Evolutionary conservation across 92 coral and sea anemone genomes (phyloP), one percentile per base, ranked within the genome.

Genomic region (Zoanthus sociatus): DNA sequence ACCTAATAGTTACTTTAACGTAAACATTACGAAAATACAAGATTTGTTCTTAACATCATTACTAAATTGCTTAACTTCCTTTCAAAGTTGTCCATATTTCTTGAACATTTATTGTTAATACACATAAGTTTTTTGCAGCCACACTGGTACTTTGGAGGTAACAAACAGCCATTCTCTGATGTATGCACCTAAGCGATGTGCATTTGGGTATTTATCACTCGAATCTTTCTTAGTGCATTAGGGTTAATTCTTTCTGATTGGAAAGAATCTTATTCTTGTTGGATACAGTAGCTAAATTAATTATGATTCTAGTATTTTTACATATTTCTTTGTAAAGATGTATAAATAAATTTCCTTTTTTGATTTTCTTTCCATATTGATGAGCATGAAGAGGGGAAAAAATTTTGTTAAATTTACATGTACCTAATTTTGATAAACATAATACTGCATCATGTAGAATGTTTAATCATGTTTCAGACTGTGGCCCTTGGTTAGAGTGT

Each of bases 101-200:
- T 67, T 67, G 33, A 67, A 67, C 37, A 1, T 67, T 9, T 67
- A 18, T 67, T 67, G 37, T 18, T 17, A 67, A 30, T 5, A 5
- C 76, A 71, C 7, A 5, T 76, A 15, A 50, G 0, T 31, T 48
- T 50, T 76, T 76, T 73, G 78, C 78, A 73, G 78, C 20, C 82
- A 77, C 64, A 77, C 82, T 9, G 82, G 68, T 18, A 50, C 3
- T 13, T 77, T 77, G n/a, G 82, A 77, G 33, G 61, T 10, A 20
- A 54, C 61, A 17, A 77, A 77, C 82, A 77, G 67, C 82, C 82
- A 51, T 77, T 77, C 68, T 11, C 44, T 77, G 67, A 77, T 77
- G 82, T 77, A 77, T 77, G 82, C 82, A 17, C 82, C 82, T 0
- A 77, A 77, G 82, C 16, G 82, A 77, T 77, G 82, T 77, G 82